These are phyloP conservation scores for Drosophila buzzatii DNA, from an alignment of 2,888 invertebrate genomes.

Conservation along the genomic window DNA sequence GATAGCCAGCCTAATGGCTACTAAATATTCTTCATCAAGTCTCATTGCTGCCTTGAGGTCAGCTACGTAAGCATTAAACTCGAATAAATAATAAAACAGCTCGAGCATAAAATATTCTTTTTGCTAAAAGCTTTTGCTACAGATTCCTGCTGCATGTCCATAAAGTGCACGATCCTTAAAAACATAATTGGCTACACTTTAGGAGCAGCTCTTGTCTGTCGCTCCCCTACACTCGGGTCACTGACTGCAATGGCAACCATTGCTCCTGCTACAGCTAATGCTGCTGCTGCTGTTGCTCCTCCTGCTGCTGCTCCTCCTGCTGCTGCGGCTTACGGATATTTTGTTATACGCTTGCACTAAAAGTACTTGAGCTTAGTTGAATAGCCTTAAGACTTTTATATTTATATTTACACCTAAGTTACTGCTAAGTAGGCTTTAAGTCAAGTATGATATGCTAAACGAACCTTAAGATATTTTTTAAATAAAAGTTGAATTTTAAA, in stretches of 20 bases:
- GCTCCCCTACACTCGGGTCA: conserved; percentile 14
- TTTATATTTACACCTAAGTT: not conserved
- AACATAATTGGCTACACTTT: conserved; percentile 53
- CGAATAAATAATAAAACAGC: conserved; percentile 64
- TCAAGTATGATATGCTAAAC: not conserved
- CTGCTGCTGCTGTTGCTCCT: conserved; percentile 7
- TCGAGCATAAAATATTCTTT: conserved; percentile 65
- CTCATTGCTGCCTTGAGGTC: conserved; percentile 7
- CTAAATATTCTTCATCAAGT: conserved; percentile 41
- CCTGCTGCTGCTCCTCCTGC: not conserved
- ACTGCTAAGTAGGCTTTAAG: not conserved
- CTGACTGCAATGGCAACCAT: conserved; percentile 18
- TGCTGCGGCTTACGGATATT: conserved; percentile 10
- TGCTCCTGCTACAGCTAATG: not conserved
- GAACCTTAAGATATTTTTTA: not conserved
- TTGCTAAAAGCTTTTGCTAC: conserved; percentile 29
- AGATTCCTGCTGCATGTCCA: conserved; percentile 26
- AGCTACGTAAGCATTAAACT: conserved; percentile 35
- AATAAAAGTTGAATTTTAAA: not conserved
- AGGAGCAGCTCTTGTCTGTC: conserved; percentile 9
- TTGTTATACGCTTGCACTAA: not conserved
- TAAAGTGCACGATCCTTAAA: conserved; percentile 33
- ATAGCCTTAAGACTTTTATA: not conserved
- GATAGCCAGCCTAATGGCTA: conserved; percentile 26
- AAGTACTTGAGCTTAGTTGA: not conserved